These are phyloP conservation scores for Graptemys geographica DNA, from an alignment of 2,797 vertebrate species.

Conservation along the genomic window DNA sequence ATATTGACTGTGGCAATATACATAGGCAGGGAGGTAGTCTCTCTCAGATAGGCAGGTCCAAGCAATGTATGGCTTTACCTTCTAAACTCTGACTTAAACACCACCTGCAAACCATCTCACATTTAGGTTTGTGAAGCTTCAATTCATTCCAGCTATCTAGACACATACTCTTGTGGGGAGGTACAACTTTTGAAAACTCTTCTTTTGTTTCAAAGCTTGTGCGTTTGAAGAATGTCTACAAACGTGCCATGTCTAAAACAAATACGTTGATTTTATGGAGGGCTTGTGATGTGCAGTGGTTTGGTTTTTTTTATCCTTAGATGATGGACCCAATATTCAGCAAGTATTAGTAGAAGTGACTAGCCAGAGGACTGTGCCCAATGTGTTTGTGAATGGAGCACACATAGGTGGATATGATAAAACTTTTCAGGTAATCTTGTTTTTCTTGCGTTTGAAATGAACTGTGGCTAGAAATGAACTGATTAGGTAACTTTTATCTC, in stretches of 20 bases:
- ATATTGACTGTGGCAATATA: background rate
- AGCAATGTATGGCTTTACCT: background rate
- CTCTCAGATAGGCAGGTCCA: background rate
- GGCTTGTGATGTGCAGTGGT: background rate
- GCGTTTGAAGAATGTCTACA: background rate
- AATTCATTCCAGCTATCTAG: background rate
- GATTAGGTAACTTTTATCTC: background rate
- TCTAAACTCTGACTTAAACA: background rate
- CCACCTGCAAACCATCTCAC: background rate
- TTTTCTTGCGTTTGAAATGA: background rate
- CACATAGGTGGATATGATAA: slow-evolving; percentile 94
- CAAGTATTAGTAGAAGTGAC: slow-evolving; percentile 91
- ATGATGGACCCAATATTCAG: slow-evolving; percentile 89
- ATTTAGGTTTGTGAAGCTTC: background rate
- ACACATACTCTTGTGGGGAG: background rate
- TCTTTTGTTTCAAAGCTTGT: background rate
- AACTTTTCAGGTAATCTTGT: slow-evolving; percentile 88
- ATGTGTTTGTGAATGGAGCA: slow-evolving; percentile 94
- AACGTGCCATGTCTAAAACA: background rate
- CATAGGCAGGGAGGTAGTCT: background rate
- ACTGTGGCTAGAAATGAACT: background rate
- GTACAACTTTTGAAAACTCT: background rate
- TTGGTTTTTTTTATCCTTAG: slow-evolving; percentile 53
- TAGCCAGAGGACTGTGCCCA: slow-evolving; percentile 94
- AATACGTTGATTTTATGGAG: background rate